Percentiles rank a stretch among this genome's conserved stretches.
Conservation (phyloP, 2,888 invertebrate species). For the Acronicta alni region DNA sequence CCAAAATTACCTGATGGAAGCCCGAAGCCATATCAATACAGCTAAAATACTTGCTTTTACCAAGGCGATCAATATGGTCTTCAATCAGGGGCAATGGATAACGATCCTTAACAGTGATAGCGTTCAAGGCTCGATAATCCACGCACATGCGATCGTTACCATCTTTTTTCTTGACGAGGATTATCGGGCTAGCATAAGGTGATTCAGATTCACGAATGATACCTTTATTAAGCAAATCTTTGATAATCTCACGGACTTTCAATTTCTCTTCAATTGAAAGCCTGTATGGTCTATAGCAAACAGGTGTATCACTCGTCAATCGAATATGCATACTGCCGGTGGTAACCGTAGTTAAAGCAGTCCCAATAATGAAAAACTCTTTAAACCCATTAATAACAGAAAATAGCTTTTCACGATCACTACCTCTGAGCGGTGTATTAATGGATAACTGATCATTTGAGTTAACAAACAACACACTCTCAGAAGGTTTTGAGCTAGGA, state of each 20-base stretch:
- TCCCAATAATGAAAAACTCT: background rate
- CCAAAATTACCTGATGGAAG: no score
- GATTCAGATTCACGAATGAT: constrained; percentile 1
- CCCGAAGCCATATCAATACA: no score
- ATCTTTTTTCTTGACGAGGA: constrained; percentile 3
- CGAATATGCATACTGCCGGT: constrained; percentile 5
- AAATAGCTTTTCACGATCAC: background rate
- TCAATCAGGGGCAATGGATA: background rate
- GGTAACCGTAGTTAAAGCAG: background rate
- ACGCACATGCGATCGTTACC: background rate
- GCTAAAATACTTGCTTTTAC: no score
- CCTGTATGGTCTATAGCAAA: background rate
- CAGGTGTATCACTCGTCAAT: background rate
- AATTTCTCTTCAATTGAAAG: background rate
- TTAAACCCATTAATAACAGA: background rate
- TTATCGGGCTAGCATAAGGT: background rate
- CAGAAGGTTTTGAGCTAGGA: no score
- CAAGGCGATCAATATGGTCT: no score
- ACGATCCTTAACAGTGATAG: background rate
- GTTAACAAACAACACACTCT: no score
- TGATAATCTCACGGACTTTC: background rate
- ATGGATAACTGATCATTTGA: background rate
- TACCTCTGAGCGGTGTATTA: background rate
- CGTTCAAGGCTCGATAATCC: background rate
- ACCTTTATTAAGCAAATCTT: background rate